These are phyloP conservation scores for Phyllostomus hastatus DNA, from an alignment of 2,113 vertebrate species.

Conservation along the genomic window DNA sequence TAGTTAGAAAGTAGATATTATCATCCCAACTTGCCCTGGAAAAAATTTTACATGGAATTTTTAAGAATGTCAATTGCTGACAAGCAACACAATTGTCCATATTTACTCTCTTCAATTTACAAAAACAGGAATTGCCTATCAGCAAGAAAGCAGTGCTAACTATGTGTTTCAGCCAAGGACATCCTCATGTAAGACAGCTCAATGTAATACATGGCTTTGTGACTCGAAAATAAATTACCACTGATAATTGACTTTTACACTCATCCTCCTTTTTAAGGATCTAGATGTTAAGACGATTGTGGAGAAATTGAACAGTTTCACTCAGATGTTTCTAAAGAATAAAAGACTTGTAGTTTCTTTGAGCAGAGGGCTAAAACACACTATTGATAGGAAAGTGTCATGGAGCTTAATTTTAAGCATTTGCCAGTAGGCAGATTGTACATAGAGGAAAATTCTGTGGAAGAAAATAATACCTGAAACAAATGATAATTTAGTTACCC, in stretches of 20 bases:
- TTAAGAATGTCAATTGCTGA: not conserved
- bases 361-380: not conserved
- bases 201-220: not conserved
- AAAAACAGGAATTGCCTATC: not conserved
- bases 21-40: not conserved
- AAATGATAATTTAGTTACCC: not conserved
- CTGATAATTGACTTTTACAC: not conserved
- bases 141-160: not conserved
- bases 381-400: not conserved
- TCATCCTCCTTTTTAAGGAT: not conserved
- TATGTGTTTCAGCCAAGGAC: not conserved
- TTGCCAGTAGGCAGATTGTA: not conserved
- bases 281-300: not conserved
- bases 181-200: not conserved
- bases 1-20: not conserved
- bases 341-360: not conserved
- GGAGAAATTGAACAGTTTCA: not conserved
- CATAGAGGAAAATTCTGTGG: not conserved
- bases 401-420: not conserved
- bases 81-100: not conserved
- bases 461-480: not conserved
- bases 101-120: not conserved
- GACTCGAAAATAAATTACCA: not conserved
- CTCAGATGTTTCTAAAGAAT: not conserved
- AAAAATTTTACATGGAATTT: not conserved